phyloP scores from a whole-genome alignment of 2,797 vertebrate species.

The Cryptoprocta ferox region DNA sequence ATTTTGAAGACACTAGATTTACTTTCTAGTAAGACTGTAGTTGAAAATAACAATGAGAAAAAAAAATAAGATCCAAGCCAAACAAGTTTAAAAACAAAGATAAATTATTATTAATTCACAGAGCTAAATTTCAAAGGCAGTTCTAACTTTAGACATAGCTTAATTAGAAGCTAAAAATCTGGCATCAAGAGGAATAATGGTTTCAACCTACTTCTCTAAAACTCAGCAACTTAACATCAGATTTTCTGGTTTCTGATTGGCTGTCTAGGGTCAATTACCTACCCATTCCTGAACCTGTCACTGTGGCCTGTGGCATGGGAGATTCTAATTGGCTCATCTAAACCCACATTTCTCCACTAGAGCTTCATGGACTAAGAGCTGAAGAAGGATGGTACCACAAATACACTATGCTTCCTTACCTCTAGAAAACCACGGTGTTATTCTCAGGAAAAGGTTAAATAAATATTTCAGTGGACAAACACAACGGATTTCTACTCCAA shows the following conservation, averaged over 20 bases:
- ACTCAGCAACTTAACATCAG: not conserved
- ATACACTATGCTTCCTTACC: not conserved
- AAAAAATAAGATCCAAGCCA: not conserved
- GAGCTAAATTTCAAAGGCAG: conserved; percentile 3
- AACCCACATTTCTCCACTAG: not conserved
- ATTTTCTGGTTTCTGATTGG: not conserved
- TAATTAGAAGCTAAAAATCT: not conserved
- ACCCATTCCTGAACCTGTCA: not conserved
- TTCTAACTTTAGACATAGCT: conserved; percentile 3
- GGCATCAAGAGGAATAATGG: not conserved
- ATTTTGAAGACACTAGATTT: not conserved
- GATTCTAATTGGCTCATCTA: not conserved
- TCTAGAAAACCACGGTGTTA: not conserved
- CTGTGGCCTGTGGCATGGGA: not conserved
- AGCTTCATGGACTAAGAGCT: not conserved
- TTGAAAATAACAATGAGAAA: not conserved
- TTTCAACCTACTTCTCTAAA: not conserved
- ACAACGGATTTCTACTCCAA: not conserved
- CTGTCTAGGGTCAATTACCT: not conserved
- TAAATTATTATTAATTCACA: not conserved
- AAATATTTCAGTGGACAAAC: not conserved
- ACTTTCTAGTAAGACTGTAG: not conserved
- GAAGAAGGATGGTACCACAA: not conserved
- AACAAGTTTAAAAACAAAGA: conserved; percentile 37
- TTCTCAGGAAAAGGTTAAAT: not conserved